phyloP scores from a whole-genome alignment of 2,888 invertebrate species.

The Sturmia bella region DNA sequence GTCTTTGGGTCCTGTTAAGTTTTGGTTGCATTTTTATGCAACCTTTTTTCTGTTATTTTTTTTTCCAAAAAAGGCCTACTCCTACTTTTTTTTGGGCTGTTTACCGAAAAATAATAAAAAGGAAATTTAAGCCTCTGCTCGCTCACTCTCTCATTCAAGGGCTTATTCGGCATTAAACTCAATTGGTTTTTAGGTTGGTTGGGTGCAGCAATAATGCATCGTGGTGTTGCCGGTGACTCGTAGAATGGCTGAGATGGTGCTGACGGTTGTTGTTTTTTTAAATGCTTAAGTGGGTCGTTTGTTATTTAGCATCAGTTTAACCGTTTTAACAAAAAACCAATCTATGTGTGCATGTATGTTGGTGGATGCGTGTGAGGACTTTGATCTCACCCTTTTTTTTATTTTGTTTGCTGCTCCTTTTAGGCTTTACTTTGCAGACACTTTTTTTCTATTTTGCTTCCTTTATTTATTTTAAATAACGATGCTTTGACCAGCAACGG shows the following conservation, averaged over 20 bases:
- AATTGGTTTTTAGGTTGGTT: conserved; percentile 22
- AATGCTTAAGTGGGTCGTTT: conserved; percentile 79
- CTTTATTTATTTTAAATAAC: conserved; percentile 17
- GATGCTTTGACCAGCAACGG: conserved; percentile 39
- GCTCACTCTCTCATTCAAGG: conserved; percentile 29
- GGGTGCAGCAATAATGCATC: conserved; percentile 38
- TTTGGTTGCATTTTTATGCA: conserved; percentile 55
- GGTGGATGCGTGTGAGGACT: conserved; percentile 35
- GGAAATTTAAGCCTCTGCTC: conserved; percentile 5
- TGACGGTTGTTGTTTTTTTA: conserved; percentile 68
- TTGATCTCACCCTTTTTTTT: conserved; percentile 1
- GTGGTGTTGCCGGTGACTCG: conserved; percentile 3
- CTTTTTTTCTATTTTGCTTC: conserved; percentile 2
- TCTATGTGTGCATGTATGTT: background rate
- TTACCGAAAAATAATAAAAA: conserved; percentile 54
- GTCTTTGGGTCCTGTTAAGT: conserved; percentile 67
- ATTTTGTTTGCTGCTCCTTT: conserved; percentile 29
- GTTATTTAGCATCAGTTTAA: conserved; percentile 70
- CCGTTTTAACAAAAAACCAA: conserved; percentile 57
- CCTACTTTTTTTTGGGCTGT: conserved; percentile 64
- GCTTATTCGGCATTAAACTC: conserved; percentile 1
- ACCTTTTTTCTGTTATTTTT: conserved; percentile 30
- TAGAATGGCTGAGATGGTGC: conserved; percentile 12
- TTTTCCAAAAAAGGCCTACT: conserved; percentile 65
- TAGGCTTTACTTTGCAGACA: conserved; percentile 39